Evolutionary conservation across 2,888 invertebrate genomes (phyloP).

Genomic region (Rhynchonema sp.): DNA sequence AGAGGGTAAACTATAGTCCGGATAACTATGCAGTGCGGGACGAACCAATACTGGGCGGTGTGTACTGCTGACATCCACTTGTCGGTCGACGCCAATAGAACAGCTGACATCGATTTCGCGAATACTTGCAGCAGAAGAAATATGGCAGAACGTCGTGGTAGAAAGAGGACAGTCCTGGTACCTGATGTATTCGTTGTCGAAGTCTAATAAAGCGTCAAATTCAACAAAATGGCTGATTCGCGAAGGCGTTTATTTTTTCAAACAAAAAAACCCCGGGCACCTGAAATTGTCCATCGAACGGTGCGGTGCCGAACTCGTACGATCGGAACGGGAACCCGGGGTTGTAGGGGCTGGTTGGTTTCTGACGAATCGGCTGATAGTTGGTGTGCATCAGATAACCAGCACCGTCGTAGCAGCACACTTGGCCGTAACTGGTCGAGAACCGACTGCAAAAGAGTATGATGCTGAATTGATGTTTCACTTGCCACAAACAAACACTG

Average conservation of each 20-base stretch:
- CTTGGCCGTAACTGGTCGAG: slow-evolving; percentile 48
- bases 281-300: slow-evolving; percentile 84
- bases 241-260: not conserved
- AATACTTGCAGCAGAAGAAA: slow-evolving; percentile 83
- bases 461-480: not conserved
- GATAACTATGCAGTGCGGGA: too few relatives aligned
- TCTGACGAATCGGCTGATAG: slow-evolving; percentile 50
- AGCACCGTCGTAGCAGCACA: slow-evolving; percentile 88
- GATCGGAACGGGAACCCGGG: slow-evolving; percentile 26
- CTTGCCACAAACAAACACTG: too few relatives aligned
- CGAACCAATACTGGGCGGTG: slow-evolving; percentile 22
- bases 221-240: not conserved
- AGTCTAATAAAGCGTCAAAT: not conserved
- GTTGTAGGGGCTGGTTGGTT: slow-evolving; percentile 15
- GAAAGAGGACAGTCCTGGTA: slow-evolving; percentile 84
- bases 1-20: too few relatives aligned
- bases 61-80: slow-evolving; percentile 66
- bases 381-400: slow-evolving; percentile 76
- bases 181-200: slow-evolving; percentile 26
- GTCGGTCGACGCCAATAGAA: slow-evolving; percentile 71
- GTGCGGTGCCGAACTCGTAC: slow-evolving; percentile 67
- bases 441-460: slow-evolving; percentile 14
- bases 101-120: slow-evolving; percentile 79
- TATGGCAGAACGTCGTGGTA: slow-evolving; percentile 82
- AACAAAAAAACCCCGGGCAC: slow-evolving; percentile 31